Evolutionary conservation across 1,140 invertebrate genomes (phyloP).

Genomic region (Hyles vespertilio): DNA sequence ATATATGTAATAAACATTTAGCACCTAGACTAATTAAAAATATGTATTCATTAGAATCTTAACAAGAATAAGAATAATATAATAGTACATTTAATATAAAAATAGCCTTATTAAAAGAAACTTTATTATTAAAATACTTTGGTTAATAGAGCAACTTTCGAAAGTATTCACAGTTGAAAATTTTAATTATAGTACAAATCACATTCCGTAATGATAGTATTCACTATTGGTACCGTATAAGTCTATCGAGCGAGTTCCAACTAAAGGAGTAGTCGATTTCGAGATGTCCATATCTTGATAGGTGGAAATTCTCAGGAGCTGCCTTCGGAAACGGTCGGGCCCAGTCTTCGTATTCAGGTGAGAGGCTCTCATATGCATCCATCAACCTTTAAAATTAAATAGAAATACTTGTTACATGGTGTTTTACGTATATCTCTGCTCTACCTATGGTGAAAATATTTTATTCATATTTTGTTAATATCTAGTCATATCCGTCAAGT

Average conservation of each 20-base stretch:
- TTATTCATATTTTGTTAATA: too few species aligned
- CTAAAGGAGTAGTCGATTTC: constrained; percentile 86
- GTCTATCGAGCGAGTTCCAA: constrained; percentile 82
- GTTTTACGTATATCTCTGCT: too few species aligned
- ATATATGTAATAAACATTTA: constrained; percentile 9
- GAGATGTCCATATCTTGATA: constrained; percentile 82
- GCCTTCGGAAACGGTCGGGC: constrained; percentile 64
- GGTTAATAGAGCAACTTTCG: constrained; percentile 1
- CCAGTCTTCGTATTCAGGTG: constrained; percentile 67
- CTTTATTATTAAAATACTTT: constrained; percentile 7
- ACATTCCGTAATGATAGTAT: background rate
- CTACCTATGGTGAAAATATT: too few species aligned
- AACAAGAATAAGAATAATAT: background rate
- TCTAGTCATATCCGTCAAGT: too few species aligned
- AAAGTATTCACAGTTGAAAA: background rate
- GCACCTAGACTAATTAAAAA: constrained; percentile 10
- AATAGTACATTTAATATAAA: background rate
- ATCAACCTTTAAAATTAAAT: constrained; percentile 42
- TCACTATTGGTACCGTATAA: constrained; percentile 76
- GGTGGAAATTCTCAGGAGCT: constrained; percentile 76
- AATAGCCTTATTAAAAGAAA: constrained; percentile 1
- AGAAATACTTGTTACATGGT: too few species aligned
- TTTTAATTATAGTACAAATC: constrained; percentile 1
- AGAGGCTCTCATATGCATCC: constrained; percentile 65
- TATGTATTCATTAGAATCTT: background rate